These are phyloP conservation scores for Amorpha juglandis DNA, from an alignment of 2,888 invertebrate species.

Conservation along the genomic window DNA sequence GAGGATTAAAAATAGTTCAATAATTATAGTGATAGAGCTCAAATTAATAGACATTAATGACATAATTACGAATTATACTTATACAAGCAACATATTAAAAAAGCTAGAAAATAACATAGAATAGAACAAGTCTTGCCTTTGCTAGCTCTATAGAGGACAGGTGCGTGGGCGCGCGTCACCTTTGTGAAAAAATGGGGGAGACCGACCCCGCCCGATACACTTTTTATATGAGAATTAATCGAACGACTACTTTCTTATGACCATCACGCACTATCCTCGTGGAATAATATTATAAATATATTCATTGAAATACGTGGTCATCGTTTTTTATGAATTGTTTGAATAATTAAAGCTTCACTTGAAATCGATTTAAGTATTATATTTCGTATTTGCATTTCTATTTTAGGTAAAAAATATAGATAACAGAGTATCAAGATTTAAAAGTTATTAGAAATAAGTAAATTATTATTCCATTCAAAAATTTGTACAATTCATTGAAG, in stretches of 20 bases:
- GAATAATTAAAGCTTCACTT: neutral
- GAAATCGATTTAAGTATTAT: neutral
- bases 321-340: neutral
- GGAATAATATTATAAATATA: conserved; percentile 14
- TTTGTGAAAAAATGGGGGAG: conserved; percentile 72
- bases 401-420: neutral
- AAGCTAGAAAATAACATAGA: neutral
- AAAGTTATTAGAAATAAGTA: too few species aligned
- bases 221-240: conserved; percentile 31
- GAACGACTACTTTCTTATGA: conserved; percentile 27
- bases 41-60: too few species aligned
- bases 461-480: too few species aligned
- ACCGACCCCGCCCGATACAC: conserved; percentile 47
- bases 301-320: too few species aligned
- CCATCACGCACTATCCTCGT: conserved; percentile 4
- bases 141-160: conserved; percentile 59
- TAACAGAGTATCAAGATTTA: too few species aligned
- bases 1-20: too few species aligned
- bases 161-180: conserved; percentile 70
- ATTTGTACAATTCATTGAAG: too few species aligned
- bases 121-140: conserved; percentile 41
- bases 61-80: too few species aligned
- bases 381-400: neutral
- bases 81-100: too few species aligned
- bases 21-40: too few species aligned